Base-by-base conservation (phyloP, 2,888 invertebrate species). In the Calliopum simillimum region DNA sequence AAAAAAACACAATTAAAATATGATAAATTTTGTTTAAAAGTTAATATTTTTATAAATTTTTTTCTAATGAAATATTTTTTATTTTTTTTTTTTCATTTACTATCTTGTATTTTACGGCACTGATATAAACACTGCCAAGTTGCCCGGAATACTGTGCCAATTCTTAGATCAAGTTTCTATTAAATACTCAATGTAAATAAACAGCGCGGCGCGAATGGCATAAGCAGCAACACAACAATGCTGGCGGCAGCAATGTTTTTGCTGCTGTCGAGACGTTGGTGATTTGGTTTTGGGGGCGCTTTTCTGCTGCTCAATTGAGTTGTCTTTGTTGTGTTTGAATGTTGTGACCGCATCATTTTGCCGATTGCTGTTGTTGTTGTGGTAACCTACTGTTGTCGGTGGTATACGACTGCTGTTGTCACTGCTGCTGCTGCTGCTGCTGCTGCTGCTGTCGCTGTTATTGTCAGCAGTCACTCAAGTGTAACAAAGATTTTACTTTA, bases 131-230 rank as follows among this genome's bases (percentile, higher is more conserved):
- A 77, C 83, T 82, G 77, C 79, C 76, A 79, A 81, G 80, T 80
- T 83, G 82, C 82, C 82, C 86, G 85, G 81, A 82, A 83, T 84
- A 85, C 85, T 85, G 84, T 85, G 82, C 79, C 80, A 76, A 84
- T 85, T 86, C 86, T 84, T 78, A 81, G 77, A 79, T 78, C 79
- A 78, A 79, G 81, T 84, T 84, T 81, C 80, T 79, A 81, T 86
- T 85, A 83, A 85, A 85, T 85, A 85, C 83, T 76, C 71, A 73
- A 73, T 75, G 63, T 55, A 49, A 25, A 13, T 46, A 33, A 53
- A 51, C n/a, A n/a, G n/a, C n/a, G n/a, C n/a, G n/a, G n/a, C n/a
- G n/a, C n/a, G n/a, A n/a, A n/a, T n/a, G n/a, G n/a, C n/a, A n/a
- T n/a, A 58, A 64, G 49, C 53, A 71, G 73, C 74, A 75, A 69